A percentile compares a stretch with the other conserved stretches of the same genome.
Conservation (phyloP, 2,888 invertebrate genomes). For the Pollenia amentaria region DNA sequence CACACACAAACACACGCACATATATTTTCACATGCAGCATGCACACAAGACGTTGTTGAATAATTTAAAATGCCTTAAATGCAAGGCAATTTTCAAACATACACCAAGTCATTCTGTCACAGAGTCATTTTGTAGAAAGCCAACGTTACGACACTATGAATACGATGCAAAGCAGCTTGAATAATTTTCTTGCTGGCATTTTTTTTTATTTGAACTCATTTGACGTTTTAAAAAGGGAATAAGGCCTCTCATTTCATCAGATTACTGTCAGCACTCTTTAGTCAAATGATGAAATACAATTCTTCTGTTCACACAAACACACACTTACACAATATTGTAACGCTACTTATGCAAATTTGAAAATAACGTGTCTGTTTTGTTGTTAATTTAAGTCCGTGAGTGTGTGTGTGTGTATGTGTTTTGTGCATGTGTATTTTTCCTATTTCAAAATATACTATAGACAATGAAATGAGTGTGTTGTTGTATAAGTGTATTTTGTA, state of each 20-base stretch:
- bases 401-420: not conserved
- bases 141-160: conserved; percentile 24
- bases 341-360: conserved; percentile 83
- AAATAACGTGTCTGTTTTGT: conserved; percentile 73
- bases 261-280: conserved; percentile 78
- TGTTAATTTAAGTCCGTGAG: conserved; percentile 58
- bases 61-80: conserved; percentile 72
- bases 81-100: conserved; percentile 58
- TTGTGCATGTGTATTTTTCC: not conserved
- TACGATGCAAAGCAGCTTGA: conserved; percentile 52
- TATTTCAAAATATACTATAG: conserved; percentile 3
- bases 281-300: conserved; percentile 71
- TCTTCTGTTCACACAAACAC: conserved; percentile 40
- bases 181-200: conserved; percentile 43
- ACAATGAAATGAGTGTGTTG: conserved; percentile 20
- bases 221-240: conserved; percentile 73
- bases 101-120: conserved; percentile 49
- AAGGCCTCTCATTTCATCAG: conserved; percentile 75
- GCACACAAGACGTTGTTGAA: conserved; percentile 71
- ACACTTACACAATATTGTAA: conserved; percentile 69
- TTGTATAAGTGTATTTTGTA: conserved; percentile 50
- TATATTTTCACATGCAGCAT: conserved; percentile 1
- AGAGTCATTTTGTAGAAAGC: conserved; percentile 53
- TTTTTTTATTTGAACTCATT: conserved; percentile 37
- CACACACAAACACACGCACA: conserved; percentile 13